phyloP scores from a whole-genome alignment of 2,113 vertebrate species.

The Prionailurus viverrinus region DNA sequence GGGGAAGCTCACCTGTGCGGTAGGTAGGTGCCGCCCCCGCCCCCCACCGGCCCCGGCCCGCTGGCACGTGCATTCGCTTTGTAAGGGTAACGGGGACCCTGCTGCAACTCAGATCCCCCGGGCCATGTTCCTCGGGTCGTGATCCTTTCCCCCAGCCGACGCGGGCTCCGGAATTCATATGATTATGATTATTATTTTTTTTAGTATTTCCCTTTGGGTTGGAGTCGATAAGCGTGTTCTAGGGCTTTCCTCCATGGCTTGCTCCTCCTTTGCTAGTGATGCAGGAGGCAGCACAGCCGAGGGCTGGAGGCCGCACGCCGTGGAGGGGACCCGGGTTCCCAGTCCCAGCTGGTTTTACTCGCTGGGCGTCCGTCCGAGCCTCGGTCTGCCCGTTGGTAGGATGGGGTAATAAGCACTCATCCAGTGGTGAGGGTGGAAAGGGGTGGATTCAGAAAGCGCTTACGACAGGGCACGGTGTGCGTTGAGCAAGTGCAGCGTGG shows the following conservation, averaged over 20 bases:
- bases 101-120: rapidly evolving
- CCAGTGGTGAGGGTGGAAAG: rapidly evolving
- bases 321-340: background rate
- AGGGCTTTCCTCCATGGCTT: background rate
- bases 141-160: rapidly evolving
- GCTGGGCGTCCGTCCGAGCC: rapidly evolving
- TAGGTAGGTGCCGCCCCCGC: constrained; percentile 63
- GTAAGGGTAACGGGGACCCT: rapidly evolving
- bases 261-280: background rate
- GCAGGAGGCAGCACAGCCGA: rapidly evolving
- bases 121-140: rapidly evolving
- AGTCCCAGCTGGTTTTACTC: background rate
- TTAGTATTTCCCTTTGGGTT: background rate
- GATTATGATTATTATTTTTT: rapidly evolving
- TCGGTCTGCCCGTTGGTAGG: rapidly evolving
- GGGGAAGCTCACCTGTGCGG: constrained; percentile 96
- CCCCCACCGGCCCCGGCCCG: background rate
- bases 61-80: rapidly evolving
- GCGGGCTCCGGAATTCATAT: no score
- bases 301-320: rapidly evolving
- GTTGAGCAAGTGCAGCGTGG: rapidly evolving
- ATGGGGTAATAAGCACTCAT: rapidly evolving
- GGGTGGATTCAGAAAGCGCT: background rate
- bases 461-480: rapidly evolving
- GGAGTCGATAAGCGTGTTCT: rapidly evolving